Evolutionary conservation across 2,113 vertebrate genomes (phyloP), one percentile per base, ranked within the genome.

Genomic region (Nanorana parkeri): DNA sequence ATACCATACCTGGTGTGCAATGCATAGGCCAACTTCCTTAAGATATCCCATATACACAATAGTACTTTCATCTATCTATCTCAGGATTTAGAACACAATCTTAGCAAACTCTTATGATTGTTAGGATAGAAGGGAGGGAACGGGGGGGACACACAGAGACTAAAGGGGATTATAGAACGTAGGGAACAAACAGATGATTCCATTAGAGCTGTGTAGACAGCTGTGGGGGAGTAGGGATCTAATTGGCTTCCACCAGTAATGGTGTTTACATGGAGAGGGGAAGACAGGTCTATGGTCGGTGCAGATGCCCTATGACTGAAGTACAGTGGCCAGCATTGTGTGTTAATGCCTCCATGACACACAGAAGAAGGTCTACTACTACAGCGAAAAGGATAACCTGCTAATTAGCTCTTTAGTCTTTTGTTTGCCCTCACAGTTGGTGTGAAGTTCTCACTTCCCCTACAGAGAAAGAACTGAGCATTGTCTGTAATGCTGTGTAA

Each of bases 391-490:
- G 54, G 71, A 74, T 29, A 55, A 74, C 24, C 71, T 17, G 23
- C 54, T 78, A 56, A 78, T 78, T 19, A 78, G 51, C 64, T 68
- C 61, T 36, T 56, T 68, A 78, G 52, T 21, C 65, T 78, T n/a
- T 67, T 78, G 36, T 64, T 77, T 64, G 63, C 11, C 3, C 36
- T 74, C 11, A 36, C 28, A 32, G 26, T 55, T 21, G 63, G 61
- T 66, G 63, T 78, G 23, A 67, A 66, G 17, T 67, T 78, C 64
- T 67, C 24, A 55, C 77, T 78, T 78, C 77, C 64, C 77, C 77
- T 65, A 21, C 28, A 36, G 77, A 68, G 77, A 68, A 29, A 29
- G 65, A 67, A 68, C 23, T 16, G 67, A 52, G 51, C n/a, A 68
- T 78, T 68, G 64, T 78, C 64, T 36, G 26, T 11, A 23, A 20